A percentile compares a stretch with the other conserved stretches of the same genome.
Evolutionary conservation across 2,888 invertebrate species (phyloP).

Genomic region (Leptogaster cylindrica): DNA sequence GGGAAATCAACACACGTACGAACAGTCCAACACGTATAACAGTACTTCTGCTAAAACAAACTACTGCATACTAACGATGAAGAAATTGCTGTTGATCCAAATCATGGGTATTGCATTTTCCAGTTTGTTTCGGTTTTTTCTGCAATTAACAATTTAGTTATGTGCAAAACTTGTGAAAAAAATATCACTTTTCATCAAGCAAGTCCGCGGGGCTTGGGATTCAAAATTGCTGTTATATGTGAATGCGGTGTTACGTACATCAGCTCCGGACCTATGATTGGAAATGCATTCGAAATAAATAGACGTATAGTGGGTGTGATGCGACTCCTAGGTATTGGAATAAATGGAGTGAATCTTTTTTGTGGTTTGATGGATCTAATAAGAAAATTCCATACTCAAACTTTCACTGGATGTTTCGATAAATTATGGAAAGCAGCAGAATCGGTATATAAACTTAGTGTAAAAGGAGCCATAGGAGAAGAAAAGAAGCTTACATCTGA

Average conservation of each 20-base stretch:
- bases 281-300: constrained; percentile 18
- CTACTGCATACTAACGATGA: constrained; percentile 2
- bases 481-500: constrained; percentile 40
- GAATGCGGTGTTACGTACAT: constrained; percentile 20
- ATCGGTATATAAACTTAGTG: constrained; percentile 26
- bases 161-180: constrained; percentile 22
- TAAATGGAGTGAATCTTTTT: constrained; percentile 38
- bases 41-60: no score
- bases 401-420: constrained; percentile 14
- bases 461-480: constrained; percentile 44
- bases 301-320: constrained; percentile 13
- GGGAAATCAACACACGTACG: neutral
- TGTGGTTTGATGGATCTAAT: constrained; percentile 48
- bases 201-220: constrained; percentile 21
- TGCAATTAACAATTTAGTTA: constrained; percentile 13
- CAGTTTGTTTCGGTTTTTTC: constrained; percentile 21
- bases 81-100: constrained; percentile 25
- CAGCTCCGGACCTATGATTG: constrained; percentile 19
- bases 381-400: constrained; percentile 9
- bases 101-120: constrained; percentile 15
- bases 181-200: constrained; percentile 4
- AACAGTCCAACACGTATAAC: neutral
- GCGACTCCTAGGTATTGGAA: neutral
- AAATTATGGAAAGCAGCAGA: constrained; percentile 20
- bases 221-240: constrained; percentile 20